Percentiles rank a stretch among this genome's conserved stretches.
Evolutionary conservation across 2,797 vertebrate species (phyloP).

Genomic region (Pangasius mekongensis): DNA sequence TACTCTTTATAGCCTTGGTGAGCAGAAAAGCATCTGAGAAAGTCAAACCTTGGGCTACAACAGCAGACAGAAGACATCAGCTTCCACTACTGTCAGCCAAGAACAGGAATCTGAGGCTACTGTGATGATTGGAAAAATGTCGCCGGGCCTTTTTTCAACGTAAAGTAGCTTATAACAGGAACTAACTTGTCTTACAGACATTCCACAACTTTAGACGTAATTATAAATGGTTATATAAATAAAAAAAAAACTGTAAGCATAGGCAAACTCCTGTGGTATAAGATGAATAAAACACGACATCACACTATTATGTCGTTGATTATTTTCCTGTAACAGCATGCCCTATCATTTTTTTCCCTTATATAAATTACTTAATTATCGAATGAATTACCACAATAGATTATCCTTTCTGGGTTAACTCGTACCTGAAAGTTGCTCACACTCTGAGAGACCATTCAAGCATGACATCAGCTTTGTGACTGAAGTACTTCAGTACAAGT

Average conservation of each 20-base stretch:
- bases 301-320: not conserved
- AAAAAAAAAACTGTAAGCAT: not conserved
- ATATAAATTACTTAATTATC: not conserved
- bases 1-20: not conserved
- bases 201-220: not conserved
- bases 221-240: not conserved
- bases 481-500: not conserved
- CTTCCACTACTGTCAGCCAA: too few species aligned
- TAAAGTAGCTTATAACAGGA: not conserved
- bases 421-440: too few species aligned
- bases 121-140: not conserved
- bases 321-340: not conserved
- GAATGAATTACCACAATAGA: not conserved
- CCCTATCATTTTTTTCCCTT: not conserved
- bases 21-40: not conserved
- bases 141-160: not conserved
- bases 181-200: not conserved
- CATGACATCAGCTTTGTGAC: not conserved
- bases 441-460: not conserved
- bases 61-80: not conserved
- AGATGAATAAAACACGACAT: not conserved
- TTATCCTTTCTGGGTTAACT: not conserved
- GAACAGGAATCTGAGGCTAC: not conserved
- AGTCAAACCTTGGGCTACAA: not conserved
- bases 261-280: not conserved